Percentiles rank a stretch among this genome's conserved stretches.
Conservation (phyloP, 2,113 vertebrate species). For the Neodon shergylaensis region DNA sequence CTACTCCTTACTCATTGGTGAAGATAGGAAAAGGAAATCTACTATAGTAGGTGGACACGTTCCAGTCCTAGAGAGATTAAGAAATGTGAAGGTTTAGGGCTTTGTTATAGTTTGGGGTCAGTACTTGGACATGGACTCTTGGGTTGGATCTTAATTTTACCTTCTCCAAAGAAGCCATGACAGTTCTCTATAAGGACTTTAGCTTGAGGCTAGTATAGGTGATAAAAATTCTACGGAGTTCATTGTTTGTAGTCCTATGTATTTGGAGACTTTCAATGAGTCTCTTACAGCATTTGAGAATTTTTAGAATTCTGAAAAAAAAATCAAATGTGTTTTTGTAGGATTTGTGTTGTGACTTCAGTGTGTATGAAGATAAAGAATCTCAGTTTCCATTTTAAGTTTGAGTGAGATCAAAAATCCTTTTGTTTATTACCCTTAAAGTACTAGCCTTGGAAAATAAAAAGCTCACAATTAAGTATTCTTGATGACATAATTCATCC, state of each 20-base stretch:
- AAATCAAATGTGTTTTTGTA: not conserved
- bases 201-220: not conserved
- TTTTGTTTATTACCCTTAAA: not conserved
- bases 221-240: not conserved
- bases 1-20: fast-evolving
- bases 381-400: not conserved
- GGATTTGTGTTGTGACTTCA: no score
- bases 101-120: not conserved
- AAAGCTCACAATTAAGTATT: not conserved
- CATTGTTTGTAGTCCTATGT: not conserved
- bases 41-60: not conserved
- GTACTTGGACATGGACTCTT: not conserved
- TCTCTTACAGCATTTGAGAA: not conserved
- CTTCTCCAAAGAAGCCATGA: not conserved
- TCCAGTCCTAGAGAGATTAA: fast-evolving
- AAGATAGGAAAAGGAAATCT: no score
- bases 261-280: not conserved
- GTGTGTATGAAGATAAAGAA: not conserved
- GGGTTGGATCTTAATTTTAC: not conserved
- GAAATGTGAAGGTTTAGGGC: not conserved
- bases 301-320: not conserved
- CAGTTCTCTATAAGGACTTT: not conserved
- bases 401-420: not conserved
- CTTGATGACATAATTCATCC: not conserved
- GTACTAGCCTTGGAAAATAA: not conserved